phyloP scores from a whole-genome alignment of 2,888 invertebrate genomes.

The Nomada ferruginata region DNA sequence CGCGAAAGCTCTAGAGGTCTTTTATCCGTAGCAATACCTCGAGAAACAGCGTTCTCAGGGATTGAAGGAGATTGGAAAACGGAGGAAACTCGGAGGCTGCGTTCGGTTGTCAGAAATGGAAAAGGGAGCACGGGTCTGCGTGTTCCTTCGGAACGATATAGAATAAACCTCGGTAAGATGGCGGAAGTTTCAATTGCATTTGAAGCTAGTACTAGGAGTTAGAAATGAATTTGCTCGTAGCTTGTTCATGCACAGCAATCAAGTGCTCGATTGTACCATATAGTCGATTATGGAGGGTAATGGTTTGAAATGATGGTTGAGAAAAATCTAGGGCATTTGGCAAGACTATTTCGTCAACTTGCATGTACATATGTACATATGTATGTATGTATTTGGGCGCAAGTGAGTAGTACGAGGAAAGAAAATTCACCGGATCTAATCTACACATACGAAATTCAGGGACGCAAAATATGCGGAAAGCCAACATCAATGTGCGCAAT shows the following conservation, averaged over 20 bases:
- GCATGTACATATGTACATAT: too few relatives aligned
- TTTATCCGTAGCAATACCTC: conserved; percentile 46
- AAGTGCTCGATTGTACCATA: too few relatives aligned
- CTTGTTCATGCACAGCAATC: not conserved
- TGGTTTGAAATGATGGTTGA: too few relatives aligned
- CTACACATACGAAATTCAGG: too few relatives aligned
- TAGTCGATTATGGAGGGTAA: not conserved
- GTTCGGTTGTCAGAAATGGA: conserved; percentile 31
- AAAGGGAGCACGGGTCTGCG: conserved; percentile 13
- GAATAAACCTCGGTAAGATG: conserved; percentile 38
- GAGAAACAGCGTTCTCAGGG: conserved; percentile 59
- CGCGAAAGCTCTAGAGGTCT: conserved; percentile 37
- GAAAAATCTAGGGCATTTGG: too few relatives aligned
- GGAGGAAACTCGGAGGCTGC: conserved; percentile 43
- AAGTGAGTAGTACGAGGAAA: too few relatives aligned
- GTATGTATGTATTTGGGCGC: too few relatives aligned
- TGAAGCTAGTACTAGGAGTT: not conserved
- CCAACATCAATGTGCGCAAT: too few relatives aligned
- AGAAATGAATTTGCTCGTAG: conserved; percentile 4
- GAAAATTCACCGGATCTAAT: too few relatives aligned
- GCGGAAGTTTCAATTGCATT: conserved; percentile 20
- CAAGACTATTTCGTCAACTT: too few relatives aligned
- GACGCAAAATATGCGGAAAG: too few relatives aligned
- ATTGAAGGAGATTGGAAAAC: conserved; percentile 49
- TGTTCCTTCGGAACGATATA: not conserved